Conservation (phyloP, 2,888 invertebrate genomes). For the Dryomyza anilis region DNA sequence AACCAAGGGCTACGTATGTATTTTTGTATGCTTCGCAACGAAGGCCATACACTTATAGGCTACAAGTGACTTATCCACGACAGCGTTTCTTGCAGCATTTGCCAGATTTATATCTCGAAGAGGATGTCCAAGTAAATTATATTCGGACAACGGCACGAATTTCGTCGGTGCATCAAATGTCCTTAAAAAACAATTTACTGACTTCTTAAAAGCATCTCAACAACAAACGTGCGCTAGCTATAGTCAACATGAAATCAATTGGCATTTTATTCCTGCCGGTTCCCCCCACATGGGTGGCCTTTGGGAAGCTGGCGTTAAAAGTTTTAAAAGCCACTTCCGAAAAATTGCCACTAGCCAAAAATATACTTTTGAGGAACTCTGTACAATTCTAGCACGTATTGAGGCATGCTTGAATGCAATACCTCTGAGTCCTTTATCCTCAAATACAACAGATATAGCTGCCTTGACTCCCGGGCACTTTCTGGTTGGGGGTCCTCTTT, state of each 20-base stretch:
- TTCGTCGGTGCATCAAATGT: too few species aligned
- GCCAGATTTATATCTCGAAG: constrained; percentile 8
- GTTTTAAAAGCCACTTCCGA: too few species aligned
- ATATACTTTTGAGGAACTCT: background rate
- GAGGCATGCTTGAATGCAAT: background rate
- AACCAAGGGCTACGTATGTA: background rate
- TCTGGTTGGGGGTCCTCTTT: background rate
- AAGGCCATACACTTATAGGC: constrained; percentile 15
- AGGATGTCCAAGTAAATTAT: constrained; percentile 12
- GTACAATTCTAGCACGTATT: background rate
- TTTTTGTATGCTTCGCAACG: background rate
- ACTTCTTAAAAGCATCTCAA: too few species aligned
- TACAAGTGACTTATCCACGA: constrained; percentile 15
- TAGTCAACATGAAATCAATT: too few species aligned
- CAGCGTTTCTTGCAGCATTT: constrained; percentile 24
- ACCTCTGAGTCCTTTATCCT: background rate
- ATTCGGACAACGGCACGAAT: constrained; percentile 19
- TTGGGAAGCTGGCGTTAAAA: too few species aligned
- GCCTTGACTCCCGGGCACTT: background rate
- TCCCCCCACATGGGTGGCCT: too few species aligned
- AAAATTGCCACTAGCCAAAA: background rate
- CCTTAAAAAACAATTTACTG: too few species aligned
- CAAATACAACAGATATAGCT: background rate
- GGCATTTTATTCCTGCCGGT: too few species aligned
- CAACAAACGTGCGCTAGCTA: too few species aligned